phyloP scores from a whole-genome alignment of 2,888 invertebrate genomes.

The Callosobruchus maculatus region DNA sequence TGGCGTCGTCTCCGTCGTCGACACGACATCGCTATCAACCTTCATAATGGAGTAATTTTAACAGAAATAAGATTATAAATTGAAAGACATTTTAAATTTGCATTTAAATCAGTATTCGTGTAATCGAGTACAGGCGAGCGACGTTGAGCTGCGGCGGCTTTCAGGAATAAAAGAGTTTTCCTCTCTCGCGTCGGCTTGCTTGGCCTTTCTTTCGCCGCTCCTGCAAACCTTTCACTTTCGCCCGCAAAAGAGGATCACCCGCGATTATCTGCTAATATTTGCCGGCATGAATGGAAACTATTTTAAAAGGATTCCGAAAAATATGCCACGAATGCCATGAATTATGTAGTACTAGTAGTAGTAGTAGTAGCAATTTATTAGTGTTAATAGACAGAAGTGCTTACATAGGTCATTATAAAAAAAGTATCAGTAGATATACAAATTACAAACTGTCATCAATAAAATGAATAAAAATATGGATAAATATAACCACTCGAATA shows the following conservation, averaged over 20 bases:
- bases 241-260: not conserved
- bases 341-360: too few species aligned
- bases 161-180: not conserved
- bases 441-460: too few species aligned
- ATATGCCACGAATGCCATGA: too few species aligned
- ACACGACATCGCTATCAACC: constrained; percentile 34
- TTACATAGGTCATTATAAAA: too few species aligned
- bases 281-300: too few species aligned
- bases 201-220: not conserved
- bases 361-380: too few species aligned
- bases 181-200: not conserved
- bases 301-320: too few species aligned
- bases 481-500: too few species aligned
- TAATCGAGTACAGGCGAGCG: constrained; percentile 34
- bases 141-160: not conserved
- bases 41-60: constrained; percentile 48
- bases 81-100: constrained; percentile 50
- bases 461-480: too few species aligned
- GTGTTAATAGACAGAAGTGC: too few species aligned
- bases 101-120: constrained; percentile 48
- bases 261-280: not conserved
- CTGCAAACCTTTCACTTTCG: not conserved
- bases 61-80: constrained; percentile 51
- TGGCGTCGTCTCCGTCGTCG: constrained; percentile 16
- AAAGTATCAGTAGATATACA: too few species aligned